Base-by-base conservation (phyloP, 2,888 invertebrate species). In the Scotopteryx bipunctaria region DNA sequence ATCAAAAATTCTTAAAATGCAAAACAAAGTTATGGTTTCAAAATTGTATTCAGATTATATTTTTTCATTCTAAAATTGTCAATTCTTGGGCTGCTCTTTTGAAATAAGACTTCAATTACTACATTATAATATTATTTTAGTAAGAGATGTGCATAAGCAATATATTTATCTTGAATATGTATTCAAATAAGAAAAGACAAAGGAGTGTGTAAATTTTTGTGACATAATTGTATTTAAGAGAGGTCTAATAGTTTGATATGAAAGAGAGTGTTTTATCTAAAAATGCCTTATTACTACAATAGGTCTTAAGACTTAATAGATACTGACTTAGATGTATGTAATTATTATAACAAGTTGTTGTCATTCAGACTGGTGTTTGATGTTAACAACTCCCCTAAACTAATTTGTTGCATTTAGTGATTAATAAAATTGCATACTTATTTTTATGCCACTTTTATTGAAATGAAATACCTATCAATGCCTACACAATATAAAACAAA, bases 351-450 rank as follows among this genome's bases (percentile, higher is more conserved):
- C 55, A 59, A 53, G 82, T 84, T 86, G 85, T 83, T 83, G 67
- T 82, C 79, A 76, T 74, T 77, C 76, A 79, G 77, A 73, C 72
- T 71, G 66, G 72, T 76, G 76, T 73, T 80, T 79, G 81, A 82
- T 78, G 69, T 75, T 80, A 79, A 73, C 86, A 84, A 86, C 85
- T 81, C 69, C 48, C 31, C 69, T 81, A 81, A 84, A 82, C 79
- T 88, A 83, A 87, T 88, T 85, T 88, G 89, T 89, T 90, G 89
- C 90, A 90, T 89, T 89, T 90, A 89, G 89, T 83, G 84, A 86
- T 76, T 82, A 88, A 87, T 87, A 86, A 88, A 89, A 87, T 88
- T 89, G 87, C 89, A 90, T 90, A 89, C 88, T 77, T 89, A 89
- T 88, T 88, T 89, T 86, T 44, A 61, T 53, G 52, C 48, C 64